Conservation (phyloP, 2,888 invertebrate genomes). For the Mylabris sibirica region DNA sequence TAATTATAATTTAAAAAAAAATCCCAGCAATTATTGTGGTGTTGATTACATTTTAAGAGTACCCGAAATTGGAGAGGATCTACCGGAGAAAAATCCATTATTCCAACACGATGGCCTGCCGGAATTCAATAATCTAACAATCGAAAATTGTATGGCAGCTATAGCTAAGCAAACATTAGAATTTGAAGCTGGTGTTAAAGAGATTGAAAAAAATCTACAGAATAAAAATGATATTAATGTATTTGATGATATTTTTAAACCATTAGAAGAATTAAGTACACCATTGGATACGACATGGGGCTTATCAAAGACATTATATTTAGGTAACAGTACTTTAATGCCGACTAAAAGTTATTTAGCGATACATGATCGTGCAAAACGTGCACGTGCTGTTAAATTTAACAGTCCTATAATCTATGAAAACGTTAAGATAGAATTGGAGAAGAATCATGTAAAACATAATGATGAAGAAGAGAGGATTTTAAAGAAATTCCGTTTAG, state of each 20-base stretch:
- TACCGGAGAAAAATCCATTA: slow-evolving; percentile 76
- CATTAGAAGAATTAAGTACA: slow-evolving; percentile 75
- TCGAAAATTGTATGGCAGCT: slow-evolving; percentile 85
- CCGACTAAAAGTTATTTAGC: slow-evolving; percentile 80
- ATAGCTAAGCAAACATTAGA: slow-evolving; percentile 84
- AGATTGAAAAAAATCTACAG: slow-evolving; percentile 69
- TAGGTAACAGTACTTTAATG: slow-evolving; percentile 81
- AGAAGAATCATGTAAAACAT: slow-evolving; percentile 26
- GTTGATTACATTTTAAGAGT: slow-evolving; percentile 65
- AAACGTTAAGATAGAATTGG: slow-evolving; percentile 67
- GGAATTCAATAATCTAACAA: slow-evolving; percentile 80
- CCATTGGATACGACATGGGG: slow-evolving; percentile 88
- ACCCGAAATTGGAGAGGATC: slow-evolving; percentile 85
- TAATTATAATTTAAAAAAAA: slow-evolving; percentile 45
- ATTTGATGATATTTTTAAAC: slow-evolving; percentile 74
- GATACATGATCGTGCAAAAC: slow-evolving; percentile 80
- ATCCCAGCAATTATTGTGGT: slow-evolving; percentile 16
- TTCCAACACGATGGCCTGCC: slow-evolving; percentile 78
- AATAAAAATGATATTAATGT: slow-evolving; percentile 64
- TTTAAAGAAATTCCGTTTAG: slow-evolving; percentile 79
- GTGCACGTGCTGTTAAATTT: slow-evolving; percentile 78
- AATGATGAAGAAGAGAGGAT: slow-evolving; percentile 74
- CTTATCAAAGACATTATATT: slow-evolving; percentile 82
- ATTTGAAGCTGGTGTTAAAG: slow-evolving; percentile 78
- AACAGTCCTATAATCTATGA: slow-evolving; percentile 74